Conservation (phyloP, 2,797 vertebrate genomes). For the Tarsius wallacei region DNA sequence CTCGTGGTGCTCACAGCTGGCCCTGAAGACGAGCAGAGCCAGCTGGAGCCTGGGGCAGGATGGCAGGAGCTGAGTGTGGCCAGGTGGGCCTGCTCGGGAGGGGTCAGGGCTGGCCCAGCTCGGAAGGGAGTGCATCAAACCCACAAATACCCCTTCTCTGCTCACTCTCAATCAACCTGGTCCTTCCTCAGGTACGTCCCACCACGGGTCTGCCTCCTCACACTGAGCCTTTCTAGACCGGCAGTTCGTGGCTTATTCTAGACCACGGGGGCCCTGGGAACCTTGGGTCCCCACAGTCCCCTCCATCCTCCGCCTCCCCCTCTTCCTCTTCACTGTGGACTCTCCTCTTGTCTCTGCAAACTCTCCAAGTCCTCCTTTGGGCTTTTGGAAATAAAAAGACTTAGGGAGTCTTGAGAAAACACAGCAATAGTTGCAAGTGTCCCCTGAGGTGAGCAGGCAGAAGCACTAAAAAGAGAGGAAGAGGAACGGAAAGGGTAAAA, state of each 20-base stretch:
- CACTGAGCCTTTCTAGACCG: not conserved
- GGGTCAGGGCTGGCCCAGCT: not conserved
- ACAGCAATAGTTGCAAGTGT: not conserved
- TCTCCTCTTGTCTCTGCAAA: not conserved
- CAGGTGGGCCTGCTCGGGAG: not conserved
- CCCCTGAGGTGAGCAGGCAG: not conserved
- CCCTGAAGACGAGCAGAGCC: not conserved
- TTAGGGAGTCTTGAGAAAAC: not conserved
- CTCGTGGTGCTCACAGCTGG: not conserved
- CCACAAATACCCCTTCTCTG: not conserved
- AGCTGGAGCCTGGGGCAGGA: not conserved
- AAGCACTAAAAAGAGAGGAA: not conserved
- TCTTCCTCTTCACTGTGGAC: not conserved
- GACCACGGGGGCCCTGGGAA: not conserved
- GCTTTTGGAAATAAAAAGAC: conserved; percentile 44
- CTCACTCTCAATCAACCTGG: fast-evolving
- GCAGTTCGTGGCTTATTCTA: not conserved
- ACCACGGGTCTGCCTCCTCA: not conserved
- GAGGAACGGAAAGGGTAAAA: not conserved
- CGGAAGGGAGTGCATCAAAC: not conserved
- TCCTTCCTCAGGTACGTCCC: not conserved
- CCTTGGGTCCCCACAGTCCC: fast-evolving
- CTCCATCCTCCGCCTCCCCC: no score
- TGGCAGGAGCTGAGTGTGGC: fast-evolving
- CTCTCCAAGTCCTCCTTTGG: not conserved